Evolutionary conservation across 2,888 invertebrate genomes (phyloP), one percentile per base, ranked within the genome.

Genomic region (Sepiola atlantica): DNA sequence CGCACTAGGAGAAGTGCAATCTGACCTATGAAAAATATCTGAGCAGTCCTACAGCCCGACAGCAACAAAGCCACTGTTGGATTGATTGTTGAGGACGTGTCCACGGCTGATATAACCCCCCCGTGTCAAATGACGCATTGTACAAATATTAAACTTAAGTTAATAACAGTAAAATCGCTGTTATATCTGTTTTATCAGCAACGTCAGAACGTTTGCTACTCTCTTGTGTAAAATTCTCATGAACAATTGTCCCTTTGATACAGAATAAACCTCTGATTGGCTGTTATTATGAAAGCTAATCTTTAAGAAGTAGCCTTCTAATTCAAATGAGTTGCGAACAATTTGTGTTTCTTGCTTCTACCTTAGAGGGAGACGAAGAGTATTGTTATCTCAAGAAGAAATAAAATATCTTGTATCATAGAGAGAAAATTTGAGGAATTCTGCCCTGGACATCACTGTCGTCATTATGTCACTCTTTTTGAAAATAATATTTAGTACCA

Each of bases 401-500:
- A 77, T 77, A 77, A 77, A 77, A 77, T 77, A 77, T n/a, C 32
- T 77, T 77, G 32, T 77, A 77, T n/a, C 77, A 77, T 77, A 32
- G 77, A 16, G n/a, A 77, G 32, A 77, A 77, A 77, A 77, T 77
- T 77, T 77, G 77, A 32, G 77, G 77, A 77, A 77, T 77, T 77
- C 77, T 77, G n/a, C 32, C 16, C 77, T n/a, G 32, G 77, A 77
- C 77, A 77, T 77, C 32, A 16, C 77, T 77, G 77, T 77, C 77
- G n/a, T n/a, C n/a, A 77, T 77, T 28, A 28, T 28, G 77, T 28
- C 77, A 77, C 77, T 32, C 16, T 77, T 45, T 77, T 77, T 77
- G n/a, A 77, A 77, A 77, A n/a, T 77, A n/a, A 77, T 77, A n/a
- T 77, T 77, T 77, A n/a, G 77, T n/a, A 77, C 18, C n/a, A 77